Evolutionary conservation across 2,888 invertebrate genomes (phyloP).

Genomic region (Elysia crispata): DNA sequence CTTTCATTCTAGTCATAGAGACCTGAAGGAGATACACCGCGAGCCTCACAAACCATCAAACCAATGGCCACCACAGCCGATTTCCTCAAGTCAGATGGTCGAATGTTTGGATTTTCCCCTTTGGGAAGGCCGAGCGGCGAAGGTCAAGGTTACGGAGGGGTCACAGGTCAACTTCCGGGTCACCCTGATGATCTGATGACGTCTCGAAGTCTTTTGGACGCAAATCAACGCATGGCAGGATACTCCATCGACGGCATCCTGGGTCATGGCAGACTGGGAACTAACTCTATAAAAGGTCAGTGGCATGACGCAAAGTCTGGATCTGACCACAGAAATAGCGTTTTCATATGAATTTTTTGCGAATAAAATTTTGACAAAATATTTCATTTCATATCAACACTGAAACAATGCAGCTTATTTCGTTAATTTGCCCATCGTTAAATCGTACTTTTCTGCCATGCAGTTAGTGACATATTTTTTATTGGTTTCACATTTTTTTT

Average conservation of each 20-base stretch:
- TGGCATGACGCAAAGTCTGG: too few species aligned
- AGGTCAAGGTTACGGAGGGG: slow-evolving; percentile 38
- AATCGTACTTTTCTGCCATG: too few species aligned
- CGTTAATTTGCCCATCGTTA: too few species aligned
- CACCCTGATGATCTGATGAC: slow-evolving; percentile 45
- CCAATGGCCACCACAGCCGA: slow-evolving; percentile 44
- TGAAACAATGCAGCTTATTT: too few species aligned
- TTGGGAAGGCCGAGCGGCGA: slow-evolving; percentile 21
- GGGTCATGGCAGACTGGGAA: slow-evolving; percentile 37
- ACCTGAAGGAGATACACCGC: too few species aligned
- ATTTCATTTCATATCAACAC: too few species aligned
- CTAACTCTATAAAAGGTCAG: slow-evolving; percentile 39
- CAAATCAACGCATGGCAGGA: slow-evolving; percentile 44
- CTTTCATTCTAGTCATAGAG: too few species aligned
- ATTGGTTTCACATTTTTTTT: too few species aligned
- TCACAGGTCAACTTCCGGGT: slow-evolving; percentile 4
- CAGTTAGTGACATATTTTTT: too few species aligned
- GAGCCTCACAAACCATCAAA: not conserved
- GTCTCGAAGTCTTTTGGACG: slow-evolving; percentile 40
- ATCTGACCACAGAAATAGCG: too few species aligned
- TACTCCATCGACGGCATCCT: slow-evolving; percentile 47
- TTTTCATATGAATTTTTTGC: too few species aligned
- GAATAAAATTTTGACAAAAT: too few species aligned
- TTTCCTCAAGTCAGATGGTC: slow-evolving; percentile 37
- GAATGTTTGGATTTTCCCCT: slow-evolving; percentile 46